Percentiles rank a stretch among this genome's conserved stretches.
phyloP scores from a whole-genome alignment of 2,888 invertebrate genomes.

The Bombylius major region DNA sequence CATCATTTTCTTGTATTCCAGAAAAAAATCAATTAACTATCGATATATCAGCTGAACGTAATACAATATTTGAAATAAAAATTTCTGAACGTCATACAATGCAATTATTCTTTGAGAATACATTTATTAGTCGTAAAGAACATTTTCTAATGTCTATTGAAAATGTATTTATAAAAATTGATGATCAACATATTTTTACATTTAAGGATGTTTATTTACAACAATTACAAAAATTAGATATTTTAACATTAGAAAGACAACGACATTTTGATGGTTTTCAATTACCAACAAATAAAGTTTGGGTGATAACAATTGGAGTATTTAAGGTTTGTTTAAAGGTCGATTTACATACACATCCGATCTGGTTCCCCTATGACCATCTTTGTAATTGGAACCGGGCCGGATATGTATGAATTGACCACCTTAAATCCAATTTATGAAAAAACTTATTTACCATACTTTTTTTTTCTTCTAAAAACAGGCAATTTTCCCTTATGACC shows the following conservation, averaged over 20 bases:
- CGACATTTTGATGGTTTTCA: conserved; percentile 57
- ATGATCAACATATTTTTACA: conserved; percentile 58
- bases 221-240: conserved; percentile 46
- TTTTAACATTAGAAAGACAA: conserved; percentile 55
- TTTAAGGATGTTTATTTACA: conserved; percentile 55
- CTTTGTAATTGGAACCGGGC: too few relatives aligned
- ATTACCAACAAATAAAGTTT: conserved; percentile 56
- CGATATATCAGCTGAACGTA: conserved; percentile 44
- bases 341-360: neutral
- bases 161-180: conserved; percentile 42
- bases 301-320: conserved; percentile 33
- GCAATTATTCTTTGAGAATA: conserved; percentile 50
- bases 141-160: conserved; percentile 31
- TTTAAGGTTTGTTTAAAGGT: conserved; percentile 23
- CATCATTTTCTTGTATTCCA: neutral
- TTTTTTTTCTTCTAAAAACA: conserved; percentile 28
- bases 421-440: too few relatives aligned
- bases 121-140: conserved; percentile 31
- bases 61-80: conserved; percentile 49
- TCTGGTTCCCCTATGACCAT: neutral
- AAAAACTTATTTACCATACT: neutral
- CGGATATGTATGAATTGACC: too few relatives aligned
- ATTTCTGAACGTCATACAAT: conserved; percentile 56
- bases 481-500: conserved; percentile 74
- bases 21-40: conserved; percentile 19